Evolutionary conservation across 2,797 vertebrate species (phyloP).

Genomic region (Morelia viridis): DNA sequence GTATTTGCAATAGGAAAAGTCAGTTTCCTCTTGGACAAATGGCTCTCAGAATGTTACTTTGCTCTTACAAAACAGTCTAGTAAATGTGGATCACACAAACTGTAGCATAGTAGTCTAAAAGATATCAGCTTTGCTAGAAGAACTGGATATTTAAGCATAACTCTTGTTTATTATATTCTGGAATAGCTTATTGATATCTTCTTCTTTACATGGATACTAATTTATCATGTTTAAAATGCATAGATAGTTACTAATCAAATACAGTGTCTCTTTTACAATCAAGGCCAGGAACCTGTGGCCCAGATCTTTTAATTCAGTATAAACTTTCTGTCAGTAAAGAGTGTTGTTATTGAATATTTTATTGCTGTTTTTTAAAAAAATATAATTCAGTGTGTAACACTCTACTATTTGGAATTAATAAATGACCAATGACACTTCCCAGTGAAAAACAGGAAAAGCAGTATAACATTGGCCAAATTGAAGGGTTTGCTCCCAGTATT

Average conservation of each 20-base stretch:
- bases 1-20: slow-evolving; percentile 20
- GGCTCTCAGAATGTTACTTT: neutral
- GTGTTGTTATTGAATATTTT: neutral
- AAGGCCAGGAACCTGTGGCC: neutral
- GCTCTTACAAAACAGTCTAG: slow-evolving; percentile 24
- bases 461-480: neutral
- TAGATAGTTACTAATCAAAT: neutral
- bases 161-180: neutral
- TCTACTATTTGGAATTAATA: neutral
- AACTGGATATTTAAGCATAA: neutral
- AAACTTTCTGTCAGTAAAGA: neutral
- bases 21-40: neutral
- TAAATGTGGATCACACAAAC: neutral
- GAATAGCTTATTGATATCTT: neutral
- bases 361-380: neutral
- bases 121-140: neutral
- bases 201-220: neutral
- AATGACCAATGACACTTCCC: neutral
- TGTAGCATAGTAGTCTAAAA: neutral
- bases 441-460: neutral
- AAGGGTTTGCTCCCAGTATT: neutral
- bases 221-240: neutral
- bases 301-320: neutral
- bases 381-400: neutral
- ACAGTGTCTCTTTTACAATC: neutral